Base-by-base conservation (phyloP, 92 coral and sea anemone species). In the Actinostola sp. region DNA sequence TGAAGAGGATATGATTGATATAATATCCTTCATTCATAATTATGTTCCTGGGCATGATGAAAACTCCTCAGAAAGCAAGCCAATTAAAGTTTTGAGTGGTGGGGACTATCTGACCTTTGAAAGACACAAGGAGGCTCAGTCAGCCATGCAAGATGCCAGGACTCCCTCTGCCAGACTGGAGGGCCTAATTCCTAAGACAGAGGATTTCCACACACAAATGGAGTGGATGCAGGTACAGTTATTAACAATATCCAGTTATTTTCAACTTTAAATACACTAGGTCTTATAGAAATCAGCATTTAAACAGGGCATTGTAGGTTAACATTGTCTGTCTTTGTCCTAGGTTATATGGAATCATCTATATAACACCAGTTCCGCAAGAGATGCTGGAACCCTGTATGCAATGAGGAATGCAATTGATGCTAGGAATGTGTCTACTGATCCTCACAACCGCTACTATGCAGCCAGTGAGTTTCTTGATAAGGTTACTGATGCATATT, bases 341-440 rank as follows among this genome's bases (percentile, higher is more conserved):
- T 34, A 88, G 93, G 93, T 79, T 26, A 78, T 83, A 35, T 88
- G 89, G 89, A 25, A 78, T 56, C 83, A 88, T 19, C 55, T 88
- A 0, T 88, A 88, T 61, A 66, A 58, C 26, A 78, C 79, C 13
- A 36, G 28, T 15, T 88, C 89, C 11, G 71, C 79, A 6, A 75
- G 78, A 35, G 92, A 79, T 43, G 39, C 4, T 1, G 92, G 92
- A 0, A 88, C 93, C 39, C 59, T 83, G 12, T 70, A 79, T 70
- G 86, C 80, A 15, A 66, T 56, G 0, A 28, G 84, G 33, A 88
- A 88, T 39, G 62, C 75, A 9, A 79, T 88, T 55, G 77, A 83
- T 64, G 93, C 93, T 6, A 56, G 89, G 58, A 88, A 73, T 78
- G 89, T 83, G 25, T 23, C 82, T 15, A 20, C 54, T 15, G 84